These are phyloP conservation scores for Aspidiotus destructor DNA, from an alignment of 2,888 invertebrate species.

Conservation along the genomic window DNA sequence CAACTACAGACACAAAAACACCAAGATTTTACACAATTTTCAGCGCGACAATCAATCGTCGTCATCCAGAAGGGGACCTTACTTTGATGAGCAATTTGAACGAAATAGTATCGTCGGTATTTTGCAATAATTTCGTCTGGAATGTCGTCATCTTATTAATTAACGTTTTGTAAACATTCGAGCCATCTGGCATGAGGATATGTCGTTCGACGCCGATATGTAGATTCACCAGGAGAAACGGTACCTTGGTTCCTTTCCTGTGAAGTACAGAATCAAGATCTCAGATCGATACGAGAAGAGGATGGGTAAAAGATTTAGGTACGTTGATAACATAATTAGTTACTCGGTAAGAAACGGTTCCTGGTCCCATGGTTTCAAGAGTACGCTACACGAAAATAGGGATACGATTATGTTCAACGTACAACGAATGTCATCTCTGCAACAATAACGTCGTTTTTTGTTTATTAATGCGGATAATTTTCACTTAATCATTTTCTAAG, in stretches of 20 bases:
- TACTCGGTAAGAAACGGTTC: conserved; percentile 52
- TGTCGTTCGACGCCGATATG: conserved; percentile 43
- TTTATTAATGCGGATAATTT: neutral
- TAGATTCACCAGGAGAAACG: conserved; percentile 44
- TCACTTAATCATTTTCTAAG: neutral
- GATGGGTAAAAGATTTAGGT: neutral
- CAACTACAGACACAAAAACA: conserved; percentile 9
- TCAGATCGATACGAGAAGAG: neutral
- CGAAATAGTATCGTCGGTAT: conserved; percentile 68
- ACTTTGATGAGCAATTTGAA: conserved; percentile 41
- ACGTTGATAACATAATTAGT: conserved; percentile 41
- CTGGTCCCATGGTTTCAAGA: conserved; percentile 58
- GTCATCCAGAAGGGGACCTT: neutral
- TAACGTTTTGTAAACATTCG: conserved; percentile 57
- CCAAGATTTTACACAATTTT: neutral
- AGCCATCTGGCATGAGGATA: conserved; percentile 54
- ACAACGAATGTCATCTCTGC: conserved; percentile 58
- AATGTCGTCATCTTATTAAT: conserved; percentile 52
- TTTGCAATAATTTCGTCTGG: conserved; percentile 54
- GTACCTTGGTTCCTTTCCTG: conserved; percentile 39
- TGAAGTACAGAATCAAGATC: neutral
- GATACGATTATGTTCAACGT: conserved; percentile 58
- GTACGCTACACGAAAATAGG: conserved; percentile 54
- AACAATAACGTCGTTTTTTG: conserved; percentile 36
- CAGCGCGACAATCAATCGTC: neutral